Conservation (phyloP, 2,888 invertebrate species). For the Heteromyza rotundicornis region DNA sequence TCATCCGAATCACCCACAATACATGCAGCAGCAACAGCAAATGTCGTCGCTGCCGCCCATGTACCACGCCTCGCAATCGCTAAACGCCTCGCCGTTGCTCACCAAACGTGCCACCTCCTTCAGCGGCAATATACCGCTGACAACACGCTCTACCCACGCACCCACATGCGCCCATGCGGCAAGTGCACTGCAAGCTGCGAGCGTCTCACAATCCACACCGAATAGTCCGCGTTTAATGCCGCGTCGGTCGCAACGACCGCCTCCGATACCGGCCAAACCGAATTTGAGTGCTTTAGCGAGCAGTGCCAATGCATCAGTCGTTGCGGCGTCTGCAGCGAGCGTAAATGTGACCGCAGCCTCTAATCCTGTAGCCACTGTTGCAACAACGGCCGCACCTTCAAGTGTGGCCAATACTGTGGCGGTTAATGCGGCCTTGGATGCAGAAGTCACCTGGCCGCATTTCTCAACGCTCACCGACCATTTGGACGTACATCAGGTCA, state of each 20-base stretch:
- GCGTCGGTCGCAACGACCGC: constrained; percentile 64
- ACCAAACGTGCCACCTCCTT: constrained; percentile 58
- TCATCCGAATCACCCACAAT: constrained; percentile 31
- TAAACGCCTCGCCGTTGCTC: constrained; percentile 56
- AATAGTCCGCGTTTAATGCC: constrained; percentile 77
- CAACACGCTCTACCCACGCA: constrained; percentile 28
- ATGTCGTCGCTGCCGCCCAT: constrained; percentile 34
- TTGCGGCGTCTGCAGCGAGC: background rate
- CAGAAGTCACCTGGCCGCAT: constrained; percentile 61
- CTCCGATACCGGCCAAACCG: constrained; percentile 58
- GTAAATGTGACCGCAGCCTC: constrained; percentile 16
- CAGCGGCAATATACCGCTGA: constrained; percentile 56
- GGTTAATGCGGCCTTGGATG: constrained; percentile 52
- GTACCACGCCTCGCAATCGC: constrained; percentile 44
- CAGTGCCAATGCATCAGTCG: background rate
- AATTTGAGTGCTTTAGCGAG: constrained; percentile 42
- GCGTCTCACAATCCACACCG: constrained; percentile 69
- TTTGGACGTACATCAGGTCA: constrained; percentile 59
- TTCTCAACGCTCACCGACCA: constrained; percentile 57
- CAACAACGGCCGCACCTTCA: background rate
- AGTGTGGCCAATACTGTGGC: constrained; percentile 40
- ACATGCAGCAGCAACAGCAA: constrained; percentile 37
- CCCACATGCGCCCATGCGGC: constrained; percentile 16
- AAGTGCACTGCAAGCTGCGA: constrained; percentile 4
- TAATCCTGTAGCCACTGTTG: background rate